Conservation (phyloP, 2,888 invertebrate genomes). For the Pseudanteris insignis region DNA sequence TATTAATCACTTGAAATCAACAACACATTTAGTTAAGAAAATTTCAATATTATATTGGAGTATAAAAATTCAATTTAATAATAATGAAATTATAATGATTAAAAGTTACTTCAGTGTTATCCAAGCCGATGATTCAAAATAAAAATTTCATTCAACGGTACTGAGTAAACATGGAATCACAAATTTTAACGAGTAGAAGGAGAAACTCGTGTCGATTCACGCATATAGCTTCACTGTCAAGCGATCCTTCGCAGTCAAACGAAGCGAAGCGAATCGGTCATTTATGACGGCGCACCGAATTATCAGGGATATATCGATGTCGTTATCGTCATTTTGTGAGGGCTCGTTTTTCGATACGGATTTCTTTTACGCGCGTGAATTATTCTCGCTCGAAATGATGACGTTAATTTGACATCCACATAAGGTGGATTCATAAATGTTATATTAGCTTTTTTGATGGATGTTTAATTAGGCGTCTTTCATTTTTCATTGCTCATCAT, state of each 20-base stretch:
- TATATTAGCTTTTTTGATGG: conserved; percentile 21
- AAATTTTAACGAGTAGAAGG: too few relatives aligned
- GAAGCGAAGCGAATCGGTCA: conserved; percentile 37
- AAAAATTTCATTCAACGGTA: too few relatives aligned
- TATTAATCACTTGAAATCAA: too few relatives aligned
- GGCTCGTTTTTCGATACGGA: conserved; percentile 2
- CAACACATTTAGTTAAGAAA: too few relatives aligned
- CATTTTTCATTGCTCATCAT: too few relatives aligned
- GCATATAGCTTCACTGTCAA: conserved; percentile 5
- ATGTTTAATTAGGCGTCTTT: conserved; percentile 21
- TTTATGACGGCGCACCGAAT: conserved; percentile 33
- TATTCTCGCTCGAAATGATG: conserved; percentile 15
- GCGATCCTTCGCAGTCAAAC: conserved; percentile 32
- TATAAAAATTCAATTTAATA: too few relatives aligned
- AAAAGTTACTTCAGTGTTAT: too few relatives aligned
- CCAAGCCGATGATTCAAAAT: too few relatives aligned
- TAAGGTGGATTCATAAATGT: conserved; percentile 25
- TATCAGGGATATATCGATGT: conserved; percentile 35
- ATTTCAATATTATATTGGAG: too few relatives aligned
- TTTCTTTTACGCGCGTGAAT: conserved; percentile 33
- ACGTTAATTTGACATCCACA: conserved; percentile 35
- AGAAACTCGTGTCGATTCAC: too few relatives aligned
- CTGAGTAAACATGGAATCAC: too few relatives aligned
- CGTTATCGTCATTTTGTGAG: conserved; percentile 28
- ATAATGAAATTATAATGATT: too few relatives aligned